These are phyloP conservation scores for Drosophila pachea DNA, from an alignment of 1,140 invertebrate genomes.

Conservation along the genomic window DNA sequence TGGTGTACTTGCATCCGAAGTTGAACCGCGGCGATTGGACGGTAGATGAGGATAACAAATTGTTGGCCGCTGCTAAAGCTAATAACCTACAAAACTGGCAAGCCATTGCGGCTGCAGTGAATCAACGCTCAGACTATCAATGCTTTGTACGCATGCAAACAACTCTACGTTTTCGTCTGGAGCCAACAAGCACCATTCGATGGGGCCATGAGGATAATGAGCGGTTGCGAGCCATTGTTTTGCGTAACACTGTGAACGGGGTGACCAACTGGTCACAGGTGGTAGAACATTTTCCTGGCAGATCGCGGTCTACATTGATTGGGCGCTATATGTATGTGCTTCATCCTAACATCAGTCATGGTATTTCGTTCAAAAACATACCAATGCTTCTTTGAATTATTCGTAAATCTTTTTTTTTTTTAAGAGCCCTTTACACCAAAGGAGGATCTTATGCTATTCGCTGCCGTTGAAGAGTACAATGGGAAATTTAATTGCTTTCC, in stretches of 20 bases:
- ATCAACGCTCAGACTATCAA: slow-evolving; percentile 83
- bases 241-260: slow-evolving; percentile 81
- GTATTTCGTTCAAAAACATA: slow-evolving; percentile 27
- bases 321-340: slow-evolving; percentile 79
- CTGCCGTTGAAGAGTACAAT: slow-evolving; percentile 82
- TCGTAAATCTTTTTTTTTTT: slow-evolving; percentile 14
- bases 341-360: slow-evolving; percentile 77
- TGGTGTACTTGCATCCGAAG: slow-evolving; percentile 83
- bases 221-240: slow-evolving; percentile 80
- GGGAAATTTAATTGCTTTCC: slow-evolving; percentile 81
- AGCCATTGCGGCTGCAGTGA: slow-evolving; percentile 81
- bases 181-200: slow-evolving; percentile 58
- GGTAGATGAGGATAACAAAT: slow-evolving; percentile 80
- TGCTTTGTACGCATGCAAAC: slow-evolving; percentile 84
- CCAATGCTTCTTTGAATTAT: neutral
- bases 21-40: slow-evolving; percentile 84
- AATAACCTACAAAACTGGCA: slow-evolving; percentile 83
- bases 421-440: slow-evolving; percentile 79
- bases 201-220: slow-evolving; percentile 84
- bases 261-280: slow-evolving; percentile 84
- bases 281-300: slow-evolving; percentile 81
- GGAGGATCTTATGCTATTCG: slow-evolving; percentile 82
- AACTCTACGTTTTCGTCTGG: slow-evolving; percentile 73
- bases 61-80: slow-evolving; percentile 79
- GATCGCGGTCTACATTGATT: slow-evolving; percentile 83